A percentile compares a stretch with the other conserved stretches of the same genome.
These are phyloP conservation scores for Thamnophis sirtalis DNA, from an alignment of 2,113 vertebrate species.

Conservation along the genomic window DNA sequence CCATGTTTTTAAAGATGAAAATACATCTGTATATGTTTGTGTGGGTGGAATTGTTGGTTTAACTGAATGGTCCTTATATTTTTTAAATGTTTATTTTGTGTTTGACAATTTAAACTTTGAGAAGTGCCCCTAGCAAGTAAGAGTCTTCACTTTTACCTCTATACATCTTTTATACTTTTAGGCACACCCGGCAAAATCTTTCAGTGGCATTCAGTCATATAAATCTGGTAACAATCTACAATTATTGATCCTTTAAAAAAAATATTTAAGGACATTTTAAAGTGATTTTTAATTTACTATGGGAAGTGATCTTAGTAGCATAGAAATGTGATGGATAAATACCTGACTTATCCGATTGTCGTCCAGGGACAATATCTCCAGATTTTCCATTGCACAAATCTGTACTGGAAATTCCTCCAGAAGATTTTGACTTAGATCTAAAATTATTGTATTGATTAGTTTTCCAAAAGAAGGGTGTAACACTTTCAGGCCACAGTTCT, in stretches of 20 bases:
- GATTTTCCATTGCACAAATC: conserved; percentile 44
- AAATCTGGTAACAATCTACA: background rate
- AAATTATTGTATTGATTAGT: conserved; percentile 31
- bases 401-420: conserved; percentile 39
- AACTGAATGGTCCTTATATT: background rate
- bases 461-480: conserved; percentile 32
- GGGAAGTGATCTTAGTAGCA: background rate
- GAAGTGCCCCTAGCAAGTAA: background rate
- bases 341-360: conserved; percentile 64
- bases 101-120: background rate
- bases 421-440: conserved; percentile 60
- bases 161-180: background rate
- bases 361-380: conserved; percentile 60
- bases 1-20: background rate
- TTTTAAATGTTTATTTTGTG: background rate
- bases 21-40: background rate
- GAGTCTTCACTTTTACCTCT: background rate
- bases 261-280: background rate
- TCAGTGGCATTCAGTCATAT: background rate
- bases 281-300: background rate
- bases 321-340: conserved; percentile 10
- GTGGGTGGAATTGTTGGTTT: background rate
- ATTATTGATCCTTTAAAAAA: background rate
- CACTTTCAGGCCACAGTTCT: background rate
- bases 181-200: no score